These are phyloP conservation scores for Manis javanica DNA, from an alignment of 2,797 vertebrate genomes.

Conservation along the genomic window DNA sequence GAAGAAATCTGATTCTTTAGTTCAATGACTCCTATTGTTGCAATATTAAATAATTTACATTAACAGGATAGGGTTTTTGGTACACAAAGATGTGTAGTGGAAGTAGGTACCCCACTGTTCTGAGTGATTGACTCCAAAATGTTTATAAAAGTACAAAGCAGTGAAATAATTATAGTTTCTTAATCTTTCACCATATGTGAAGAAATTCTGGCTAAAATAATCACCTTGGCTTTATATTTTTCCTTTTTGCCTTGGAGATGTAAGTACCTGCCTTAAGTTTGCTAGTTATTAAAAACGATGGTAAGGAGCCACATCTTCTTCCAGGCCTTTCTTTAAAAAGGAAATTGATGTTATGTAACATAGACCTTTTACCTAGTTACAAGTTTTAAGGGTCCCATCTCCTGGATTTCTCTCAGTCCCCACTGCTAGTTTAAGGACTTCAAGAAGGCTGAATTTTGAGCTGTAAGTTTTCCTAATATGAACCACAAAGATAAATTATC, in stretches of 20 bases:
- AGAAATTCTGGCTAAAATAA: background rate
- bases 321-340: background rate
- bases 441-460: background rate
- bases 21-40: background rate
- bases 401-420: background rate
- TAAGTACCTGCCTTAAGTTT: background rate
- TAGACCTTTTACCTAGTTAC: background rate
- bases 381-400: background rate
- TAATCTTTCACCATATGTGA: background rate
- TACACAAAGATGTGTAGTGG: background rate
- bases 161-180: background rate
- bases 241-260: background rate
- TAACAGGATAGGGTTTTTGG: background rate
- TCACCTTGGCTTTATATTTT: background rate
- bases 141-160: background rate
- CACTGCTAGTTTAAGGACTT: background rate
- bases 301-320: background rate
- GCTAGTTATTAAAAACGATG: slow-evolving; percentile 15
- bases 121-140: background rate
- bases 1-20: background rate
- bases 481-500: background rate
- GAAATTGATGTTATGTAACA: background rate
- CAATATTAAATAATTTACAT: background rate
- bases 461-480: background rate
- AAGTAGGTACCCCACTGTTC: background rate